Conservation (phyloP, 2,888 invertebrate genomes). For the Cataglyphis albicans region DNA sequence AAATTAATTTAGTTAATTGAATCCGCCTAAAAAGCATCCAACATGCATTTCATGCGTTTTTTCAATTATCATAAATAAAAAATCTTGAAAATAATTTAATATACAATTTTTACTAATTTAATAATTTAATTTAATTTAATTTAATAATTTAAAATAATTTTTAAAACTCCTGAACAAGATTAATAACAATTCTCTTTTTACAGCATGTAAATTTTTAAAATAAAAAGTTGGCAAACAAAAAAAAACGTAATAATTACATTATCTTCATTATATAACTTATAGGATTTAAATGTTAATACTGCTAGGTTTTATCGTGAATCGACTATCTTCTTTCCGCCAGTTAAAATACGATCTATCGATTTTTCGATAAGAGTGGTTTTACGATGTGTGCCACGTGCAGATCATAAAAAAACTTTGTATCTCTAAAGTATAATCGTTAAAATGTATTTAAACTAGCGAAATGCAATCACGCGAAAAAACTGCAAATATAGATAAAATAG, state of each 20-base stretch:
- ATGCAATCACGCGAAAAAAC: constrained; percentile 37
- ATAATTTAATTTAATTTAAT: too few species aligned
- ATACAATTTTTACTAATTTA: too few species aligned
- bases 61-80: background rate
- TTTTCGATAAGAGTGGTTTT: constrained; percentile 26
- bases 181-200: background rate
- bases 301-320: background rate
- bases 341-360: constrained; percentile 20
- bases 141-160: background rate
- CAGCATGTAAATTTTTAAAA: background rate
- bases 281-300: constrained; percentile 1
- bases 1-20: constrained; percentile 19
- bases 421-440: constrained; percentile 40
- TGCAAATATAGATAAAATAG: constrained; percentile 36
- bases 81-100: background rate
- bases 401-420: constrained; percentile 10
- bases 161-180: background rate
- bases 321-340: background rate
- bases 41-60: background rate
- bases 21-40: background rate
- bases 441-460: constrained; percentile 23
- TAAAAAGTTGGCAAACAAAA: background rate
- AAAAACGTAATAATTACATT: background rate
- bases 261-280: background rate
- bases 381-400: constrained; percentile 11